Base-by-base conservation (phyloP, 2,797 vertebrate genomes). In the Scomberomorus guttatus region DNA sequence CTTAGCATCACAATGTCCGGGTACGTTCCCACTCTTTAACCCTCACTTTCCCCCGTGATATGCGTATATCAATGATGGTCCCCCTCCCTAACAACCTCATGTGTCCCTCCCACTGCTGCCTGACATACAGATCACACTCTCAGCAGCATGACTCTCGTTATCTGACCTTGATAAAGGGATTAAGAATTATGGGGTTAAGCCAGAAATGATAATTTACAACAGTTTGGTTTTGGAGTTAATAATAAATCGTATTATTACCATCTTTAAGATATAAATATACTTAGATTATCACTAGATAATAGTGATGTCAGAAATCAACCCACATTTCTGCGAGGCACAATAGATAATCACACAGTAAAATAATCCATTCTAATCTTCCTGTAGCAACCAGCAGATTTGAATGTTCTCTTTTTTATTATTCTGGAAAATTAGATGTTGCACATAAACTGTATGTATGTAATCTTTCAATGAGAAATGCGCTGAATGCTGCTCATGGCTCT, bases 1-100 rank as follows among this genome's bases (percentile, higher is more conserved):
- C 89, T 91, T 87, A 85, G 90, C 91, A 95, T 95, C 87, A 94
- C 94, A 95, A 95, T 93, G 89, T 81, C 32, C 6, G 27, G 62
- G 72, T 87, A 80, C 80, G 39, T 93, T 94, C 92, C 84, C 87
- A 86, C 88, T 93, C 90, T 90, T 87, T 87, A 89, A 70, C 76
- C 72, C 77, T 88, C 85, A 90, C 90, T 93, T 93, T 94, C 90
- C 78, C 78, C 80, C 81, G 4, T 80, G 80, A 91, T 90, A 94
- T 93, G 92, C 80, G 76, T 88, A 93, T 93, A 89, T 91, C 79
- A 94, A 90, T 92, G 87, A 90, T 68, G 5, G 32, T 62, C 57
- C 69, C 50, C 15, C 82, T 64, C 77, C 60, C 27, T 65, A 83
- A 88, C 80, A 80, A 77, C 78, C 73, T 88, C 42, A 74, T 80